Percentiles rank a stretch among this genome's conserved stretches.
Conservation (phyloP, 2,113 vertebrate genomes). For the Trogon surrucura region DNA sequence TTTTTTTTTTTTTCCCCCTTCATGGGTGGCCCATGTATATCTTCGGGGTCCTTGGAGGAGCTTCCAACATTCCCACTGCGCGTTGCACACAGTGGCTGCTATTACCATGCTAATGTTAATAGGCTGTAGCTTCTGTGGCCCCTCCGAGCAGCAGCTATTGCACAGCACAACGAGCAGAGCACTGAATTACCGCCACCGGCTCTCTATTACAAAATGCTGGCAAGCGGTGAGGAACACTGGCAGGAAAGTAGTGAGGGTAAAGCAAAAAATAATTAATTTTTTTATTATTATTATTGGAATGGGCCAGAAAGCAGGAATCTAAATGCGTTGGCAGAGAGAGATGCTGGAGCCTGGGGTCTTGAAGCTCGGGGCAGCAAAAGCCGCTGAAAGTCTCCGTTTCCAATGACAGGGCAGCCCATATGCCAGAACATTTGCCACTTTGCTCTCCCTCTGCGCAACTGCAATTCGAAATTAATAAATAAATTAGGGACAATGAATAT, state of each 20-base stretch:
- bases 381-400: background rate
- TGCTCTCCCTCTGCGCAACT: background rate
- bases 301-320: background rate
- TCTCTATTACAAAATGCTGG: background rate
- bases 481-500: background rate
- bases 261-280: background rate
- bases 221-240: background rate
- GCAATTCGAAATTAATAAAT: slow-evolving; percentile 31
- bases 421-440: slow-evolving; percentile 44
- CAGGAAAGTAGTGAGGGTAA: background rate
- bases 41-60: slow-evolving; percentile 12
- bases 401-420: background rate
- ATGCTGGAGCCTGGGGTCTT: background rate
- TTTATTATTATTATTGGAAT: background rate
- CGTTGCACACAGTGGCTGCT: background rate
- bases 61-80: background rate
- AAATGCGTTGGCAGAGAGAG: background rate
- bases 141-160: background rate
- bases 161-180: background rate
- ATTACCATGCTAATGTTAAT: background rate
- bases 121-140: background rate
- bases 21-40: slow-evolving; percentile 23
- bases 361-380: background rate
- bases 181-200: background rate
- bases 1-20: background rate